Percentiles rank a stretch among this genome's conserved stretches.
phyloP scores from a whole-genome alignment of 1,140 invertebrate genomes.

The Aphidius gifuensis region DNA sequence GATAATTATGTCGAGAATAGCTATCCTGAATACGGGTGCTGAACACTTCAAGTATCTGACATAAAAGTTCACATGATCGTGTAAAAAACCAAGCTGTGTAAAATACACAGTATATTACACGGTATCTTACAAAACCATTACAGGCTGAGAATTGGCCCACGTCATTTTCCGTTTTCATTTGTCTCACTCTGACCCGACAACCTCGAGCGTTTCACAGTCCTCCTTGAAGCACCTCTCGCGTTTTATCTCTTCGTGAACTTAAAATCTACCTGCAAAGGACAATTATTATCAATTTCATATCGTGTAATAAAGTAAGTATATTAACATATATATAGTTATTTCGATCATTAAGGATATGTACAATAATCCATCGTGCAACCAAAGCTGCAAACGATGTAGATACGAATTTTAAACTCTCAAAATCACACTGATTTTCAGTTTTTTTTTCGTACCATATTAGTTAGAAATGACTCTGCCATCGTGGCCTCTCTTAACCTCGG shows the following conservation, averaged over 20 bases:
- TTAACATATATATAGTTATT: slow-evolving; percentile 13
- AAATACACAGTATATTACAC: too few relatives aligned
- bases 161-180: slow-evolving; percentile 29
- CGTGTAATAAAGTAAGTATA: slow-evolving; percentile 46
- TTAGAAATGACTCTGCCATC: slow-evolving; percentile 4
- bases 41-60: too few relatives aligned
- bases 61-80: too few relatives aligned
- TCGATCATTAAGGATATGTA: not conserved
- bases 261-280: slow-evolving; percentile 34
- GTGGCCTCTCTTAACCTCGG: slow-evolving; percentile 18
- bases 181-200: slow-evolving; percentile 43
- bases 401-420: not conserved
- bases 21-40: too few relatives aligned
- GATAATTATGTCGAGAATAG: too few relatives aligned
- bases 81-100: too few relatives aligned
- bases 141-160: not conserved
- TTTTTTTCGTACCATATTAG: not conserved
- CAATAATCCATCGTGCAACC: not conserved
- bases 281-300: slow-evolving; percentile 41
- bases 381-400: not conserved
- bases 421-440: not conserved
- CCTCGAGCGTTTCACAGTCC: slow-evolving; percentile 41
- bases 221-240: slow-evolving; percentile 38
- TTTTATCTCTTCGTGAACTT: slow-evolving; percentile 28
- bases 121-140: too few relatives aligned